Evolutionary conservation across 1,140 invertebrate species (phyloP).

Genomic region (Drosophila carrolli): DNA sequence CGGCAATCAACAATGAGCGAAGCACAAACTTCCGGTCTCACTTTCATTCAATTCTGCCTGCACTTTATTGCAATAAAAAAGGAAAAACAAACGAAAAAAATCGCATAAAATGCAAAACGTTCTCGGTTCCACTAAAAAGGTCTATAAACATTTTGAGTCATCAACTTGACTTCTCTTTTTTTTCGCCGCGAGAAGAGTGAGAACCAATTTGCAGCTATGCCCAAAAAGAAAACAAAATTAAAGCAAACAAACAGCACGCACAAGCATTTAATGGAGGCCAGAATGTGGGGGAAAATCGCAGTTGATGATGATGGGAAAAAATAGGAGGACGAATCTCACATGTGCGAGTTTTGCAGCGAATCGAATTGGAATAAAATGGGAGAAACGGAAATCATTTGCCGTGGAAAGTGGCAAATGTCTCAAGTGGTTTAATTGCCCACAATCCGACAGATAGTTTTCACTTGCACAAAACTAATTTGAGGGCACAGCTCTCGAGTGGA

Average conservation of each 20-base stretch:
- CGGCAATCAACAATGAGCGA: constrained; percentile 49
- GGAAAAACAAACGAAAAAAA: constrained; percentile 34
- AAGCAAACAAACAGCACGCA: constrained; percentile 64
- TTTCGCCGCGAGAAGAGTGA: constrained; percentile 28
- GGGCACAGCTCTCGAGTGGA: constrained; percentile 21
- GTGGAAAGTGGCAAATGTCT: constrained; percentile 44
- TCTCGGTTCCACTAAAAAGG: constrained; percentile 58
- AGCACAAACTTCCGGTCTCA: constrained; percentile 64
- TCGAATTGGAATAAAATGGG: constrained; percentile 39
- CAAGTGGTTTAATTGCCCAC: constrained; percentile 56
- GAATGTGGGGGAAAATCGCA: constrained; percentile 11
- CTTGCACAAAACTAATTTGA: constrained; percentile 43
- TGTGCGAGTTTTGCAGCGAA: constrained; percentile 14
- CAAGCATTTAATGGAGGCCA: constrained; percentile 62
- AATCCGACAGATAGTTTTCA: constrained; percentile 44
- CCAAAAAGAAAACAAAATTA: constrained; percentile 49
- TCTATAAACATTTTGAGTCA: constrained; percentile 65
- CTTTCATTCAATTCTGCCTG: constrained; percentile 62
- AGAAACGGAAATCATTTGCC: constrained; percentile 53
- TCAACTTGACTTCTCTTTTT: constrained; percentile 22
- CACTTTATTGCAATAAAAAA: constrained; percentile 51
- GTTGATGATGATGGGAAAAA: constrained; percentile 22
- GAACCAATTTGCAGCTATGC: constrained; percentile 59
- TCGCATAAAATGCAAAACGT: constrained; percentile 62
- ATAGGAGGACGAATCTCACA: constrained; percentile 22